A percentile compares a stretch with the other conserved stretches of the same genome.
Conservation (phyloP, 1,140 invertebrate species). For the Drosophila kepulauana region DNA sequence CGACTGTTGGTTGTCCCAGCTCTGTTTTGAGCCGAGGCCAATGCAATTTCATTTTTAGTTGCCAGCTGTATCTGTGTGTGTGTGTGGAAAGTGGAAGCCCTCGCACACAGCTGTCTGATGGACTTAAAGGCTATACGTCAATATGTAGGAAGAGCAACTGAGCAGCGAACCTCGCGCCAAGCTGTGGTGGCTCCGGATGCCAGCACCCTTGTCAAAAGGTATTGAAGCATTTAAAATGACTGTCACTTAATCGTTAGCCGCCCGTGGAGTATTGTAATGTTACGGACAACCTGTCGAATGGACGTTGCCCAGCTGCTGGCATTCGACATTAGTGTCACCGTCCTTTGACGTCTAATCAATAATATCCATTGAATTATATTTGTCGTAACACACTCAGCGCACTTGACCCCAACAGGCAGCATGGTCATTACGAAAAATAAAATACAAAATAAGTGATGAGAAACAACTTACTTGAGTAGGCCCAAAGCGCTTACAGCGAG, state of each 20-base stretch:
- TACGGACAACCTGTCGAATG: slow-evolving; percentile 19
- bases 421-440: slow-evolving; percentile 6
- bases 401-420: slow-evolving; percentile 19
- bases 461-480: slow-evolving; percentile 4
- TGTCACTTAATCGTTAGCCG: slow-evolving; percentile 40
- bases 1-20: not conserved
- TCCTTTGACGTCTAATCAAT: slow-evolving; percentile 44
- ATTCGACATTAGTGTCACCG: slow-evolving; percentile 35
- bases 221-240: slow-evolving; percentile 41
- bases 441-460: not conserved
- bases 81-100: not conserved
- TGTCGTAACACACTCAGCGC: not conserved
- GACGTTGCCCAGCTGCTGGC: slow-evolving; percentile 26
- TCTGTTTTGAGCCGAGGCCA: not conserved
- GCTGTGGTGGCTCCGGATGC: not conserved
- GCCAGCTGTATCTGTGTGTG: not conserved
- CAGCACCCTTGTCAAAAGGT: slow-evolving; percentile 40
- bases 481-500: slow-evolving; percentile 10
- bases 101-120: slow-evolving; percentile 13
- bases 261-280: slow-evolving; percentile 34
- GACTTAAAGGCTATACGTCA: slow-evolving; percentile 41
- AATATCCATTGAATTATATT: slow-evolving; percentile 37
- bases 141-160: slow-evolving; percentile 1
- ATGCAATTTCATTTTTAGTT: slow-evolving; percentile 33
- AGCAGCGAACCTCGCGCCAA: not conserved